Percentiles rank a stretch among this genome's conserved stretches.
These are phyloP conservation scores for Danio jaintianensis DNA, from an alignment of 2,797 vertebrate species.

Conservation along the genomic window DNA sequence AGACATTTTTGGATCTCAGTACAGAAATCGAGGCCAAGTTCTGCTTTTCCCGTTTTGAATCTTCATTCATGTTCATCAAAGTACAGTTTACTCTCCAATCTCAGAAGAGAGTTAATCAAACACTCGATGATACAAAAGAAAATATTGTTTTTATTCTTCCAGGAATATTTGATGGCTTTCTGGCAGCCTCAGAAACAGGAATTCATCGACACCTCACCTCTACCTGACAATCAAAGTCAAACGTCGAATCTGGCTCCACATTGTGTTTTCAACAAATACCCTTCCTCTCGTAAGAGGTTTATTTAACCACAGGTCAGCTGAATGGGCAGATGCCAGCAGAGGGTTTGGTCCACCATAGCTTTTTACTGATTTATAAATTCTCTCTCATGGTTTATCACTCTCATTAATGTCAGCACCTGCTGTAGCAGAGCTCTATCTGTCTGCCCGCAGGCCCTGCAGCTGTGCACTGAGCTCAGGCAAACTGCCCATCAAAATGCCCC, in stretches of 20 bases:
- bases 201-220: not conserved
- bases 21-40: not conserved
- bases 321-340: constrained; percentile 43
- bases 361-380: constrained; percentile 59
- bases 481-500: constrained; percentile 31
- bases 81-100: not conserved
- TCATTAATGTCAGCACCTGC: constrained; percentile 57
- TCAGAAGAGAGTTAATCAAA: constrained; percentile 22
- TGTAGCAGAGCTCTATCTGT: constrained; percentile 45
- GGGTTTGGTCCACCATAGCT: constrained; percentile 35
- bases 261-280: constrained; percentile 55
- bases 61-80: not conserved
- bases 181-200: not conserved
- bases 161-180: constrained; percentile 13
- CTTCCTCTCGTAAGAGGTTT: constrained; percentile 29
- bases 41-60: not conserved
- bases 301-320: constrained; percentile 48
- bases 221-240: not conserved
- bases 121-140: not conserved
- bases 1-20: constrained; percentile 27
- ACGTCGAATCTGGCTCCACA: constrained; percentile 37
- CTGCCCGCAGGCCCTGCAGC: constrained; percentile 44
- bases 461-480: constrained; percentile 33
- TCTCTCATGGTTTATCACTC: constrained; percentile 57
- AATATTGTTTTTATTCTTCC: not conserved